A percentile compares a stretch with the other conserved stretches of the same genome.
These are phyloP conservation scores for Palythoa heliodiscus DNA, from an alignment of 92 coral and sea anemone genomes.

Conservation along the genomic window DNA sequence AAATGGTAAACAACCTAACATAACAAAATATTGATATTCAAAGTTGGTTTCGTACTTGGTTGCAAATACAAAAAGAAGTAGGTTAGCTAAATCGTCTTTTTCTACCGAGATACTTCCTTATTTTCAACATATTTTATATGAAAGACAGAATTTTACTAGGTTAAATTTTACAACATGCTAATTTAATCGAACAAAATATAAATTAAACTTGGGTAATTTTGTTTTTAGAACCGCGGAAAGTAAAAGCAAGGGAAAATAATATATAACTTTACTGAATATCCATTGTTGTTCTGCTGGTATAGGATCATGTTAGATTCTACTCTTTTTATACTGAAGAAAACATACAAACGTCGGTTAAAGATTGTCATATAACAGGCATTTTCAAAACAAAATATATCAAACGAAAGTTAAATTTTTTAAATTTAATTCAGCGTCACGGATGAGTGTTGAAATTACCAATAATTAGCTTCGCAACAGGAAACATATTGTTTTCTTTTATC, in stretches of 20 bases:
- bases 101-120: background rate
- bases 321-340: too few relatives aligned
- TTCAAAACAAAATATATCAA: background rate
- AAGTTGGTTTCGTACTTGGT: background rate
- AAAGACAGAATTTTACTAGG: background rate
- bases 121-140: background rate
- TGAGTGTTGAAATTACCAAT: constrained; percentile 7
- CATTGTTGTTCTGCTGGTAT: too few relatives aligned
- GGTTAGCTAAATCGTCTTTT: background rate
- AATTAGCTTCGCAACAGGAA: constrained; percentile 17
- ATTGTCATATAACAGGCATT: background rate
- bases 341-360: background rate
- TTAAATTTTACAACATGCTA: background rate
- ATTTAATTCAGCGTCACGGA: background rate
- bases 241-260: too few relatives aligned
- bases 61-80: too few relatives aligned
- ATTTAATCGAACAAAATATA: background rate
- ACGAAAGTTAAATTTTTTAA: background rate
- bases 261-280: too few relatives aligned
- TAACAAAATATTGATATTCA: background rate
- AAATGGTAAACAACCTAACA: background rate
- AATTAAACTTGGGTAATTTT: too few relatives aligned
- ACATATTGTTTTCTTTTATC: constrained; percentile 6
- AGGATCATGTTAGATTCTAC: too few relatives aligned
- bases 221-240: too few relatives aligned